A percentile compares a stretch with the other conserved stretches of the same genome.
Evolutionary conservation across 2,113 vertebrate species (phyloP).

Genomic region (Pterocles burchelli): DNA sequence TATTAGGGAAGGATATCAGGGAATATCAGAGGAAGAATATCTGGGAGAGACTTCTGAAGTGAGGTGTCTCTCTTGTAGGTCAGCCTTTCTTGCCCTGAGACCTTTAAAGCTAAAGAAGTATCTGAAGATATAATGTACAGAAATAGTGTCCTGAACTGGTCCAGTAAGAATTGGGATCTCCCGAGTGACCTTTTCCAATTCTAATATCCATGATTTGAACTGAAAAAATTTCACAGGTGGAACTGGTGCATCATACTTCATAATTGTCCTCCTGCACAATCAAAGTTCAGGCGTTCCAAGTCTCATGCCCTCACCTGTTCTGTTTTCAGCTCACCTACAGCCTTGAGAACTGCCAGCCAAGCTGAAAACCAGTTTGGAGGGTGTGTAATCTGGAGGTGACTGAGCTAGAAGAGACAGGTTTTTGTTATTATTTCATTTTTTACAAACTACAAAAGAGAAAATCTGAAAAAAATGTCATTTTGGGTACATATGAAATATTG

Average conservation of each 20-base stretch:
- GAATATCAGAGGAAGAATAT: background rate
- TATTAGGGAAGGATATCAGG: background rate
- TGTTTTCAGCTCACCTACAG: background rate
- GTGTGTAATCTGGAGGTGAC: too few species aligned
- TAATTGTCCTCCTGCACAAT: background rate
- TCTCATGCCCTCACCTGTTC: background rate
- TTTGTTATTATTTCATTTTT: background rate
- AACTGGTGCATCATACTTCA: rapidly evolving
- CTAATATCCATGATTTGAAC: background rate
- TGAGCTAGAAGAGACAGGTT: background rate
- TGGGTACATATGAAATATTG: background rate
- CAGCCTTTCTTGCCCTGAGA: background rate
- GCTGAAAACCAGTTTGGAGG: background rate
- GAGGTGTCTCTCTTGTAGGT: background rate
- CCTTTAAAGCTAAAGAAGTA: background rate
- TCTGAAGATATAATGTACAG: background rate
- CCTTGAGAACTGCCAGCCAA: background rate
- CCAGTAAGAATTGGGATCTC: background rate
- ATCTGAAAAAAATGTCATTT: background rate
- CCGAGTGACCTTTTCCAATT: background rate
- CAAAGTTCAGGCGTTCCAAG: background rate
- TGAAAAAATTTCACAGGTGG: background rate
- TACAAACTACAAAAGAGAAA: background rate
- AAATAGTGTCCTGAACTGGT: background rate
- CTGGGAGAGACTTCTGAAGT: background rate